Evolutionary conservation across 1,140 invertebrate species (phyloP).

Genomic region (Andrena cerasifolii): DNA sequence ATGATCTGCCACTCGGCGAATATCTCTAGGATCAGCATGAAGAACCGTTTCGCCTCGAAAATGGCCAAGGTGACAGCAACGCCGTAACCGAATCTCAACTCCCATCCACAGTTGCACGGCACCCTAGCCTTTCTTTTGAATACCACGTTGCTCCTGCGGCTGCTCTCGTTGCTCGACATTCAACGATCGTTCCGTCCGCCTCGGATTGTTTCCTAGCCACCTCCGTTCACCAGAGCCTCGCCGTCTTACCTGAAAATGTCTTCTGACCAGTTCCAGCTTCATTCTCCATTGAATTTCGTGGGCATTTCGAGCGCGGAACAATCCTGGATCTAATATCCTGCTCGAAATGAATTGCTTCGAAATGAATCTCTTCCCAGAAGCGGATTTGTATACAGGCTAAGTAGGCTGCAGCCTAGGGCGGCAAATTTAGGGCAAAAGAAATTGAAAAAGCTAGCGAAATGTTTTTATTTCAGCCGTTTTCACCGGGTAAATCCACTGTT

Average conservation of each 20-base stretch:
- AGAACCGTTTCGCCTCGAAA: constrained; percentile 75
- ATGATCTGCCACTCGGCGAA: constrained; percentile 72
- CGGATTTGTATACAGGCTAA: too few species aligned
- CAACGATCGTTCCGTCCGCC: constrained; percentile 26
- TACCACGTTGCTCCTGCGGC: constrained; percentile 17
- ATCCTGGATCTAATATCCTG: too few species aligned
- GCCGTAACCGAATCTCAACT: constrained; percentile 65
- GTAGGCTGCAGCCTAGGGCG: too few species aligned
- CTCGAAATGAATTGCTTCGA: too few species aligned
- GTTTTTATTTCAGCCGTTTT: too few species aligned
- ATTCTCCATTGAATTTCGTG: neutral
- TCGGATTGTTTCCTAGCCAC: neutral
- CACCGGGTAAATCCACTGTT: too few species aligned
- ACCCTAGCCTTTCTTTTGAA: constrained; percentile 29
- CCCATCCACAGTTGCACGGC: constrained; percentile 67
- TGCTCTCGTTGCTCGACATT: constrained; percentile 53
- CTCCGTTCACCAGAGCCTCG: neutral
- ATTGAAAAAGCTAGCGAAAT: too few species aligned
- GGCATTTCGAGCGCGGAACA: too few species aligned
- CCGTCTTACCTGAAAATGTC: constrained; percentile 29
- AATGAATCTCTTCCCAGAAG: too few species aligned
- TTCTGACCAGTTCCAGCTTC: constrained; percentile 3
- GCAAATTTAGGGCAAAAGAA: too few species aligned
- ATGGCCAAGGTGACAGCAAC: constrained; percentile 69
- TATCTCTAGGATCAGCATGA: constrained; percentile 73